These are phyloP conservation scores for Gnatocerus cornutus DNA, from an alignment of 2,888 invertebrate species.

Conservation along the genomic window DNA sequence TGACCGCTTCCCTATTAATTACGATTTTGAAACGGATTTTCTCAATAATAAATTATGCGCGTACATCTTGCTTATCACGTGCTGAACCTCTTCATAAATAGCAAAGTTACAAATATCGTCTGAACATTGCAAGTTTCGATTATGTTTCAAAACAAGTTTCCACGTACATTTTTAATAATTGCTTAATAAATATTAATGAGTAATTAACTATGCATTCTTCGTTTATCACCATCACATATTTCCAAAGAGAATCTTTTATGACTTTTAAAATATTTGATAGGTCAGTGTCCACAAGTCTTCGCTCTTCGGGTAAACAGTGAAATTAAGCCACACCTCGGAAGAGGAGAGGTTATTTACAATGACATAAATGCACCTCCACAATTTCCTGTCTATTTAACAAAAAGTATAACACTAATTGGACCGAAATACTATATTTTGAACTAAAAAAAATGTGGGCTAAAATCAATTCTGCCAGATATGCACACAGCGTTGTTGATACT, in stretches of 20 bases:
- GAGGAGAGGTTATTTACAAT: constrained; percentile 38
- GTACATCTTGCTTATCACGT: not conserved
- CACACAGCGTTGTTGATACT: constrained; percentile 25
- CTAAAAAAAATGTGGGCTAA: too few relatives aligned
- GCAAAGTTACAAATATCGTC: too few relatives aligned
- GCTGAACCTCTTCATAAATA: too few relatives aligned
- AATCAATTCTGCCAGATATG: not conserved
- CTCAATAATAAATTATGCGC: not conserved
- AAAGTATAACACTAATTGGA: too few relatives aligned
- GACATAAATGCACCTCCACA: constrained; percentile 15
- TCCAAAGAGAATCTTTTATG: not conserved
- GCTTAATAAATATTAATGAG: too few relatives aligned
- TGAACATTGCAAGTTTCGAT: too few relatives aligned
- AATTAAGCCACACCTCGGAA: constrained; percentile 35
- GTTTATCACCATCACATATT: too few relatives aligned
- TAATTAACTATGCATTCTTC: too few relatives aligned
- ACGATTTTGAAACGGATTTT: not conserved
- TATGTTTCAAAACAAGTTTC: too few relatives aligned
- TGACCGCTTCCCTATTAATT: too few relatives aligned
- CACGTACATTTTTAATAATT: too few relatives aligned
- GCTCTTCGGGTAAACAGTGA: not conserved
- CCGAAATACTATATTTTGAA: too few relatives aligned
- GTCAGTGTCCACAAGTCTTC: constrained; percentile 31
- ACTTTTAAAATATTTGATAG: constrained; percentile 9
- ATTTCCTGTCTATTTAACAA: constrained; percentile 15